A percentile compares a stretch with the other conserved stretches of the same genome.
phyloP scores from a whole-genome alignment of 2,113 vertebrate species.

The Orycteropus afer region DNA sequence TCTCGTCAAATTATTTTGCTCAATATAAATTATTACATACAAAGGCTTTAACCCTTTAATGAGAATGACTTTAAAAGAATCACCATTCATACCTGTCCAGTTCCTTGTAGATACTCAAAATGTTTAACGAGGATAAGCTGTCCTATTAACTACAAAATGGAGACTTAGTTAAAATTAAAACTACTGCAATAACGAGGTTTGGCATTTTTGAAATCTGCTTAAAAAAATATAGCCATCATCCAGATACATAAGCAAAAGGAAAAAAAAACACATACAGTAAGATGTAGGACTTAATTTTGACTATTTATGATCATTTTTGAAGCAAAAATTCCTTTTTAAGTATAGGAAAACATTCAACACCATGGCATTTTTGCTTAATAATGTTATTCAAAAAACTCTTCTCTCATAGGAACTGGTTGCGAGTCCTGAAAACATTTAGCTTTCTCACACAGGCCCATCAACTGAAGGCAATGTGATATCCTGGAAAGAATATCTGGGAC shows the following conservation, averaged over 20 bases:
- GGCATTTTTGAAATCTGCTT: not conserved
- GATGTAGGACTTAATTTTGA: not conserved
- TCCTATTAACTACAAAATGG: not conserved
- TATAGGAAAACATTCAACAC: not conserved
- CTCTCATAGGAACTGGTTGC: not conserved
- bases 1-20: not conserved
- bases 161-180: not conserved
- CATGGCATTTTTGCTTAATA: not conserved
- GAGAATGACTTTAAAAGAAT: constrained; percentile 51
- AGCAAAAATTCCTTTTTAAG: not conserved
- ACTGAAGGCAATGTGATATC: not conserved
- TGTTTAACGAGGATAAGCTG: not conserved
- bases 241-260: not conserved
- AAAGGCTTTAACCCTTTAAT: not conserved
- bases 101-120: constrained; percentile 16
- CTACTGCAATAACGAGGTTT: not conserved
- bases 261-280: not conserved
- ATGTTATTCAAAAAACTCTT: not conserved
- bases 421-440: not conserved
- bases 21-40: not conserved
- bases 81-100: not conserved
- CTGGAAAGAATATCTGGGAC: not conserved
- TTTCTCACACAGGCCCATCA: not conserved
- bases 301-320: not conserved
- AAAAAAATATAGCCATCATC: not conserved